Percentiles rank a stretch among this genome's conserved stretches.
These are phyloP conservation scores for Anguilla japonica DNA, from an alignment of 2,113 vertebrate species.

Conservation along the genomic window DNA sequence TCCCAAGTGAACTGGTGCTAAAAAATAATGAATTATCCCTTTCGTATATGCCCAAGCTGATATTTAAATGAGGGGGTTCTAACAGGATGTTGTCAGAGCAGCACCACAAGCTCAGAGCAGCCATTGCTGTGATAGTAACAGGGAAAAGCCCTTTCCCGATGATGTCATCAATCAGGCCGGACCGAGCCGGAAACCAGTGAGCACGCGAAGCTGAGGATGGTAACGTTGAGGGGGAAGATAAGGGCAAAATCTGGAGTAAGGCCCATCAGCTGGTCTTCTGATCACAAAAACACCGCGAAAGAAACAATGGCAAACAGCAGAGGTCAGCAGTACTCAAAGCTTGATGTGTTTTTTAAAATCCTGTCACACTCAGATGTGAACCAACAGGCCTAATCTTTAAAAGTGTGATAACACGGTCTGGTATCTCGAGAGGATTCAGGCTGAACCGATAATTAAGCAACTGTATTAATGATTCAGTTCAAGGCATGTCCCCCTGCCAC, in stretches of 20 bases:
- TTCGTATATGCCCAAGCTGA: no score
- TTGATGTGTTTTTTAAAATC: neutral
- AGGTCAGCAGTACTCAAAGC: neutral
- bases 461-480: neutral
- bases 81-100: neutral
- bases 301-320: neutral
- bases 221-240: neutral
- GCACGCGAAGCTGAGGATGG: neutral
- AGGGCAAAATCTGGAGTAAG: no score
- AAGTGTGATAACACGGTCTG: neutral
- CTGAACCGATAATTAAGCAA: neutral
- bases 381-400: neutral
- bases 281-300: neutral
- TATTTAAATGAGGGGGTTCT: neutral
- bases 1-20: neutral
- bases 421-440: neutral
- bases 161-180: no score
- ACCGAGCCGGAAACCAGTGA: no score
- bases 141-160: no score
- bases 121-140: no score
- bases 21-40: no score
- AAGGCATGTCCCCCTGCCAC: neutral
- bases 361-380: neutral
- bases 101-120: no score
- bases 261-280: neutral